phyloP scores from a whole-genome alignment of 1,140 invertebrate species.

The Thereuonema tuberculata region DNA sequence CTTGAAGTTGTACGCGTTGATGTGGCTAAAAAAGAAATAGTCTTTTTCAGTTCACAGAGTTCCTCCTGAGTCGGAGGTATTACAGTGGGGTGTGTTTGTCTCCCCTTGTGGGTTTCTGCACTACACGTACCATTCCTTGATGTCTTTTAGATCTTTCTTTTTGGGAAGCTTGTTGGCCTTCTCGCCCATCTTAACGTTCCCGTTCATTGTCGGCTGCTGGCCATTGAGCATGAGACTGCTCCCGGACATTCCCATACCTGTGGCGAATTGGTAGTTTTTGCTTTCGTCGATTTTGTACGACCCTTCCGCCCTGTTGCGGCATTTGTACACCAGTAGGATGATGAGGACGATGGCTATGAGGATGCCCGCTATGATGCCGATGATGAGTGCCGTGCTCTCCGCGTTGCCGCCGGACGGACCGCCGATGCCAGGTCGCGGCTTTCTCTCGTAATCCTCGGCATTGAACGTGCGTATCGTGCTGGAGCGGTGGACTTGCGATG shows the following conservation, averaged over 20 bases:
- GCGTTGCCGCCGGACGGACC: background rate
- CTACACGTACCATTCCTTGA: constrained; percentile 90
- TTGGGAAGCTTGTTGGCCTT: constrained; percentile 41
- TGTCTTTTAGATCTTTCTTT: constrained; percentile 67
- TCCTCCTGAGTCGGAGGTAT: no score
- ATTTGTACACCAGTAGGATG: constrained; percentile 75
- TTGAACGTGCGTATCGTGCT: background rate
- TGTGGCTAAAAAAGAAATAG: no score
- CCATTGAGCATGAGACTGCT: constrained; percentile 29
- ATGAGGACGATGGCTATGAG: constrained; percentile 82
- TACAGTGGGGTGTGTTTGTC: no score
- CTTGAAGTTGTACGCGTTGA: no score
- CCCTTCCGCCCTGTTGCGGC: constrained; percentile 68
- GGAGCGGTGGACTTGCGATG: background rate
- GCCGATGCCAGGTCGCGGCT: constrained; percentile 8
- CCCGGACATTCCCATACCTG: constrained; percentile 40
- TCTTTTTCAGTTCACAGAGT: no score
- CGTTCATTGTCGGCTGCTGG: constrained; percentile 27
- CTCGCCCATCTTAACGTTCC: constrained; percentile 32
- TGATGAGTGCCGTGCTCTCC: constrained; percentile 48
- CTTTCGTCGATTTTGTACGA: constrained; percentile 82
- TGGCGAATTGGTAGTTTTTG: constrained; percentile 32
- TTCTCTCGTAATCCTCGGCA: constrained; percentile 17
- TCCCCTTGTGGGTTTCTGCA: no score
- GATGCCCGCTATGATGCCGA: constrained; percentile 78